Evolutionary conservation across 2,113 vertebrate genomes (phyloP).

Genomic region (Epinephelus fuscoguttatus): DNA sequence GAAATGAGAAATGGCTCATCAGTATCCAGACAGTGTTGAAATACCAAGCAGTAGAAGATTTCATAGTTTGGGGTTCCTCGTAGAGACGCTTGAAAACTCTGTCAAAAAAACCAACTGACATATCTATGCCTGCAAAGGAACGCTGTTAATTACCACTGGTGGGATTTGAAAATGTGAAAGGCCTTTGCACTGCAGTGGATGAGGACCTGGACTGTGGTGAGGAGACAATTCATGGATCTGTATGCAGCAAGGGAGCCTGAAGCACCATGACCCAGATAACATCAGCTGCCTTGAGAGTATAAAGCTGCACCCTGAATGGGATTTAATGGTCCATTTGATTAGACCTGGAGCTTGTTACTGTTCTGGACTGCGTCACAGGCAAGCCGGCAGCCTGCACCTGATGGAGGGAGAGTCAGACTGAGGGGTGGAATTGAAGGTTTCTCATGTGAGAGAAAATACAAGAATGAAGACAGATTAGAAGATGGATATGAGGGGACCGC

Average conservation of each 20-base stretch:
- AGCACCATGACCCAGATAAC: constrained; percentile 42
- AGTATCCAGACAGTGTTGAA: background rate
- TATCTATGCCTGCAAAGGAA: background rate
- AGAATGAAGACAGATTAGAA: background rate
- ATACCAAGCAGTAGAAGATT: background rate
- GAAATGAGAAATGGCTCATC: background rate
- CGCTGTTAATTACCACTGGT: background rate
- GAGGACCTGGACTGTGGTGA: background rate
- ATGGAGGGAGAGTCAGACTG: background rate
- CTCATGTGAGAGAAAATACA: background rate
- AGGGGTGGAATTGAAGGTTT: background rate
- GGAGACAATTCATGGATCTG: constrained; percentile 6
- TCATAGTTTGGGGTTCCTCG: background rate
- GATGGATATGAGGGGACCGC: background rate
- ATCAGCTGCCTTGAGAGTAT: constrained; percentile 51
- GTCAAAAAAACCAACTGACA: background rate
- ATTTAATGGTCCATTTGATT: constrained; percentile 56
- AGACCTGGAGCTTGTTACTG: constrained; percentile 27
- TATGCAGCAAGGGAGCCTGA: constrained; percentile 37
- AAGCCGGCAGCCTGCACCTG: background rate
- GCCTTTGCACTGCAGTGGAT: background rate
- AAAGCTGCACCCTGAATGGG: constrained; percentile 40
- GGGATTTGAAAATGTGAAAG: constrained; percentile 11
- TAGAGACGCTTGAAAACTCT: background rate
- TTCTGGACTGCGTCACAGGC: constrained; percentile 6